Base-by-base conservation (phyloP, 1,140 invertebrate species). In the Euura lappo region DNA sequence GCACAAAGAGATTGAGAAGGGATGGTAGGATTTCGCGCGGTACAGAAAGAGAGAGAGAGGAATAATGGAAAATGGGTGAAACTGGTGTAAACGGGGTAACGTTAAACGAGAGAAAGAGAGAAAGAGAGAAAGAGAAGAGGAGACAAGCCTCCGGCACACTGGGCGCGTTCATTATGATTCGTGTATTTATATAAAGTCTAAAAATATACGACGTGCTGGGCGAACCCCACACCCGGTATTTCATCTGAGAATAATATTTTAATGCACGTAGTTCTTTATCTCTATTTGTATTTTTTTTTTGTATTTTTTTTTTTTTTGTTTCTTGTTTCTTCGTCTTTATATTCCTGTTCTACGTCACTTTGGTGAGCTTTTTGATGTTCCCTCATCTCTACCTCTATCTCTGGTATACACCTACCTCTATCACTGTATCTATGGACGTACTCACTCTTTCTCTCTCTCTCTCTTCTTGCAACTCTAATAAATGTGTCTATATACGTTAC, bases 201-300 rank as follows among this genome's bases (percentile, higher is more conserved):
- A 87, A 87, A 87, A 87, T 87, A 87, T 86, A 85, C 81, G 84
- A 83, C 81, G 80, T 83, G 84, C 82, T 81, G 83, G 51, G 78
- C 84, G 83, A 80, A 83, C 85, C 83, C 84, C 86, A 28, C 28
- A 83, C 85, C 85, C 86, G 86, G 85, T 87, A 86, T 87, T 87
- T 86, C 85, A 87, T 87, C 85, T 86, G 85, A 86, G 85, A 86
- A 87, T 87, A 87, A 87, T 87, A 87, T 87, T 87, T 87, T 87
- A 87, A 87, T 87, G 86, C 85, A 86, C 83, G 79, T 83, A 83
- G 44, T 45, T 28, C 44, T 47, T 45, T 28, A 10, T 10, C 45
- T 47, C 67, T n/a, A 67, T 69, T 44, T 45, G 43, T 72, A 44
- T 45, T 43, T 51, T 60, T 74, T 72, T 68, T 71, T 68, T 42